Base-by-base conservation (phyloP, 2,797 vertebrate genomes). In the Manis crassicaudata region DNA sequence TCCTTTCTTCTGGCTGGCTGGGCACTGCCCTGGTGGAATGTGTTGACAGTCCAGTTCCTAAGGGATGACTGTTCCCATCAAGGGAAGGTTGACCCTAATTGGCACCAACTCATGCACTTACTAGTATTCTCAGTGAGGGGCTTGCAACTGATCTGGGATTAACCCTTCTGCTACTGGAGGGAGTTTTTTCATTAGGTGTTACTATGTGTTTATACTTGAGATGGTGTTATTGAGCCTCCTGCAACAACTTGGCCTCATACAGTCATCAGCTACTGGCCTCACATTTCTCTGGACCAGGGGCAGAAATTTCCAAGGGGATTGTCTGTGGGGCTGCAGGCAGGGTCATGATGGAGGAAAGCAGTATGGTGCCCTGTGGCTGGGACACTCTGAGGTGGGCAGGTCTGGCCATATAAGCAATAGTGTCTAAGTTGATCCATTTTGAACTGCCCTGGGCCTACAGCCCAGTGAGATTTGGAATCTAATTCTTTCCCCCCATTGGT, bases 1-100 rank as follows among this genome's bases (percentile, higher is more conserved):
- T 63, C 27, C 87, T 88, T 96, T 82, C 94, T 94, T 94, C 92
- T 94, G 81, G 72, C 88, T 89, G 95, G 79, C 86, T 80, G 93
- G 58, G 90, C 54, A 35, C 25, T 21, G 35, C 25, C 76, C 80
- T 35, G 40, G 68, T 32, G 63, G 75, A 91, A 83, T 84, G 83
- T 62, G 76, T 77, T 94, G 93, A 79, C 88, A 92, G 81, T 73
- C 76, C 35, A 92, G 94, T 56, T 88, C 3, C 7, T 97, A 89
- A 93, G 94, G 75, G 82, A 92, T 0, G 7, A 68, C 80, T 96
- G 62, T 96, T 97, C 95, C 86, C 89, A 68, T 90, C 68, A 58
- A 54, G 94, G 65, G 86, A 92, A 80, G 65, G 83, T 77, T 77
- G 81, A 92, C 92, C 77, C 92, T 84, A 63, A 68, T 58, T 97